A percentile compares a stretch with the other conserved stretches of the same genome.
Evolutionary conservation across 2,113 vertebrate species (phyloP).

Genomic region (Zingel zingel): DNA sequence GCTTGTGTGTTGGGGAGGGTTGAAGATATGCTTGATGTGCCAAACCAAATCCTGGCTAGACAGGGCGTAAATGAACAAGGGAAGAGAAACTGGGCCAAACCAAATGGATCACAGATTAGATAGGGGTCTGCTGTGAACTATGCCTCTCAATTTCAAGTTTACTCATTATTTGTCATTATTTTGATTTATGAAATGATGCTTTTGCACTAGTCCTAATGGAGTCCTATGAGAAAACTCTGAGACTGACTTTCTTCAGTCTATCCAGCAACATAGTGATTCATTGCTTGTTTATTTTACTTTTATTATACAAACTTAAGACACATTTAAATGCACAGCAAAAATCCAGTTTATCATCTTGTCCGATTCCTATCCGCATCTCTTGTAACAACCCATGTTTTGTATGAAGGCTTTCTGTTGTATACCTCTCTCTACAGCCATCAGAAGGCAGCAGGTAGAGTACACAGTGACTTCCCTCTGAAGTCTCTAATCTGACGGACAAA

Average conservation of each 20-base stretch:
- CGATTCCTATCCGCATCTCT: background rate
- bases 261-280: background rate
- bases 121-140: conserved; percentile 21
- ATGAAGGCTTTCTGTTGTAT: background rate
- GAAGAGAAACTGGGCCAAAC: conserved; percentile 61
- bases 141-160: conserved; percentile 30
- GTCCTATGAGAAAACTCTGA: background rate
- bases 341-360: background rate
- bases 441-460: background rate
- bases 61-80: conserved; percentile 64
- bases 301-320: background rate
- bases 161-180: conserved; percentile 11
- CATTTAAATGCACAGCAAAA: background rate
- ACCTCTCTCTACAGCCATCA: background rate
- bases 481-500: background rate
- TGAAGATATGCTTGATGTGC: conserved; percentile 54
- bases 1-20: conserved; percentile 40
- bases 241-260: background rate
- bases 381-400: background rate
- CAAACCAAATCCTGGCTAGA: conserved; percentile 67
- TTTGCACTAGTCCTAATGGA: background rate
- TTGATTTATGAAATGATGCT: conserved; percentile 29
- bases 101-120: conserved; percentile 61
- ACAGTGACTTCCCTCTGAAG: background rate
- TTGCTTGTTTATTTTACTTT: background rate